These are phyloP conservation scores for Temnothorax curvispinosus DNA, from an alignment of 1,140 invertebrate species.

Conservation along the genomic window DNA sequence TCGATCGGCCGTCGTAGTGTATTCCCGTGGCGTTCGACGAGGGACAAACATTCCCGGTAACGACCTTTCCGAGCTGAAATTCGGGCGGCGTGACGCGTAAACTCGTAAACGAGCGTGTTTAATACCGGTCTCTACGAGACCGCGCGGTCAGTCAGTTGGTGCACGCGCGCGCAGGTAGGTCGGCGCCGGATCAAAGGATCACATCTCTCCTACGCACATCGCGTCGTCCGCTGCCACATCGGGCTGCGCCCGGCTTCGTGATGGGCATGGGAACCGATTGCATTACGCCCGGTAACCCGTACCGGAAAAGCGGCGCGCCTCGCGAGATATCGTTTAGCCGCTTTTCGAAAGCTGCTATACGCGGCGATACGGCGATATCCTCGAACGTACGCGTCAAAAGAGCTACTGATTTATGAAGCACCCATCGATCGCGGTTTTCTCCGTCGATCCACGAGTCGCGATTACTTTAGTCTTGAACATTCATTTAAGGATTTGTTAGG, in stretches of 20 bases:
- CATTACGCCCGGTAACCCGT: slow-evolving; percentile 61
- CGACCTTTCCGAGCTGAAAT: slow-evolving; percentile 70
- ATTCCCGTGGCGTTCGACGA: slow-evolving; percentile 51
- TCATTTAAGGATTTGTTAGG: not conserved
- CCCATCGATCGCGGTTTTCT: slow-evolving; percentile 17
- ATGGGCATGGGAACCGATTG: slow-evolving; percentile 74
- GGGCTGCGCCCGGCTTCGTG: slow-evolving; percentile 64
- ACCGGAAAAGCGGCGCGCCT: slow-evolving; percentile 48
- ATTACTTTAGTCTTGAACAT: slow-evolving; percentile 18
- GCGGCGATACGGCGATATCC: not conserved
- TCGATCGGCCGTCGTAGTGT: slow-evolving; percentile 57
- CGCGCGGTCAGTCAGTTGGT: slow-evolving; percentile 30
- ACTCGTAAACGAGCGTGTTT: slow-evolving; percentile 68
- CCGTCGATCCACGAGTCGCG: not conserved
- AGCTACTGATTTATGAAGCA: slow-evolving; percentile 25
- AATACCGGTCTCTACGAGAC: slow-evolving; percentile 58
- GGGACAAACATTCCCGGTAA: slow-evolving; percentile 54
- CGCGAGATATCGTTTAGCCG: slow-evolving; percentile 34
- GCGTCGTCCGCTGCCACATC: slow-evolving; percentile 60
- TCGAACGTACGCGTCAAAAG: slow-evolving; percentile 24
- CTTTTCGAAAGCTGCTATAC: slow-evolving; percentile 38
- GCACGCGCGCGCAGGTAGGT: slow-evolving; percentile 59
- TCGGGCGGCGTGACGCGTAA: slow-evolving; percentile 65
- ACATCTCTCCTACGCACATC: slow-evolving; percentile 73
- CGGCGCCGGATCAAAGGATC: slow-evolving; percentile 74